Evolutionary conservation across 2,113 vertebrate species (phyloP), one percentile per base, ranked within the genome.

Genomic region (Lathamus discolor): DNA sequence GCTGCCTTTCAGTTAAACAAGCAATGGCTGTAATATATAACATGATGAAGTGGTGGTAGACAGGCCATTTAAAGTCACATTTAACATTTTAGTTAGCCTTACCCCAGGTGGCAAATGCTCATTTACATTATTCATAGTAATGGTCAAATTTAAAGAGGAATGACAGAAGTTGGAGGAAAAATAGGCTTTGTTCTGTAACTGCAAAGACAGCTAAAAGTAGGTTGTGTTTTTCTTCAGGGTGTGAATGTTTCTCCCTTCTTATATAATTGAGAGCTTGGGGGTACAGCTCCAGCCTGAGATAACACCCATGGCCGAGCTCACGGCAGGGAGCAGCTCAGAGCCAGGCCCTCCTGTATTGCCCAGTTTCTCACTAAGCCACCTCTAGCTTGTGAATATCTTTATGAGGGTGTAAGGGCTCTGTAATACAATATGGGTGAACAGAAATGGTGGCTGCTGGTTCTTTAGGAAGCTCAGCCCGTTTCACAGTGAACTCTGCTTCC

Each of bases 41-140:
- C 43, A 29, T 75, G 86, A 86, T 11, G 6, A 96, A 89, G 78
- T 41, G 44, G 44, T 37, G 74, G 33, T 5, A 87, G 94, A 72
- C 54, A 88, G 67, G 78, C 44, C 83, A 82, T 82, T 97, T 93
- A 93, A 95, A 94, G 80, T 61, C 86, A 83, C 83, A 73, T 93
- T 96, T 95, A 93, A 74, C 86, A 93, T 94, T 97, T 96, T 35
- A 90, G 67, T 95, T 78, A 92, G 84, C 88, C 64, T 93, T 70
- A 92, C 61, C 75, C 75, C 67, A 85, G 83, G 77, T 95, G 90
- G 75, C 68, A 95, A 96, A 64, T 0, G 1, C 77, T 89, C 51
- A 55, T 95, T 89, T 96, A 55, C 72, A 92, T 96, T 91, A 86
- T 95, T 97, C 82, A 82, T 49, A 13, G 41, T 43, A 93, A 82